Percentiles rank a stretch among this genome's conserved stretches.
These are phyloP conservation scores for Lanius ludovicianus DNA, from an alignment of 2,113 vertebrate species.

Conservation along the genomic window DNA sequence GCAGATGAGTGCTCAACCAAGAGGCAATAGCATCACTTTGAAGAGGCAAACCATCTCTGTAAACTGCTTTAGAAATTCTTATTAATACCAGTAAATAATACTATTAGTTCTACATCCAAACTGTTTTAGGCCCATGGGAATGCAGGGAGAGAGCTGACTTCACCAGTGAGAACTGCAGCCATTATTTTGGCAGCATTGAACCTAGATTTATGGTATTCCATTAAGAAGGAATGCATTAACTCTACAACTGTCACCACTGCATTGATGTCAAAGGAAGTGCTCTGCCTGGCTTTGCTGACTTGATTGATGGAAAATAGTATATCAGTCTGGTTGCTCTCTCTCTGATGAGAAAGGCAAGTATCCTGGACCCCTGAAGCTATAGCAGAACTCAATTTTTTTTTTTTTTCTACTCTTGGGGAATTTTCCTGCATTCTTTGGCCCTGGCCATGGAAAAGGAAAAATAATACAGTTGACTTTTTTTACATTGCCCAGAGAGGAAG, in stretches of 20 bases:
- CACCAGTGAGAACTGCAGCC: conserved; percentile 20
- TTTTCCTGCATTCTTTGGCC: conserved; percentile 33
- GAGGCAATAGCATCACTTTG: background rate
- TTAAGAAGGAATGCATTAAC: conserved; percentile 67
- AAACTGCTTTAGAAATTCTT: background rate
- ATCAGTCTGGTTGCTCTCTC: conserved; percentile 37
- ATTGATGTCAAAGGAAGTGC: conserved; percentile 59
- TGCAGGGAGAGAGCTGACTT: conserved; percentile 24
- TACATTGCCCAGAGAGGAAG: conserved; percentile 5
- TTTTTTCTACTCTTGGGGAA: conserved; percentile 5
- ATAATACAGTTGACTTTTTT: conserved; percentile 20
- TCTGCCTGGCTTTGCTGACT: conserved; percentile 65
- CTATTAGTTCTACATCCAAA: background rate
- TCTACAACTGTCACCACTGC: conserved; percentile 59
- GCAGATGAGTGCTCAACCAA: background rate
- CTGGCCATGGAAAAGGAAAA: conserved; percentile 19
- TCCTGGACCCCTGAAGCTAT: conserved; percentile 22
- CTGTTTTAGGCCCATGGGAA: background rate
- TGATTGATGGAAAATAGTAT: conserved; percentile 62
- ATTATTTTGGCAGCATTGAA: conserved; percentile 54
- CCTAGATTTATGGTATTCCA: conserved; percentile 69
- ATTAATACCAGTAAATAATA: conserved; percentile 25
- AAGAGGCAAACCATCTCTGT: background rate
- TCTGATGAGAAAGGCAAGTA: conserved; percentile 53
- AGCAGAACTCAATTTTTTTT: background rate